Evolutionary conservation across 2,888 invertebrate species (phyloP), one percentile per base, ranked within the genome.

Genomic region (Anthoptus insignis): DNA sequence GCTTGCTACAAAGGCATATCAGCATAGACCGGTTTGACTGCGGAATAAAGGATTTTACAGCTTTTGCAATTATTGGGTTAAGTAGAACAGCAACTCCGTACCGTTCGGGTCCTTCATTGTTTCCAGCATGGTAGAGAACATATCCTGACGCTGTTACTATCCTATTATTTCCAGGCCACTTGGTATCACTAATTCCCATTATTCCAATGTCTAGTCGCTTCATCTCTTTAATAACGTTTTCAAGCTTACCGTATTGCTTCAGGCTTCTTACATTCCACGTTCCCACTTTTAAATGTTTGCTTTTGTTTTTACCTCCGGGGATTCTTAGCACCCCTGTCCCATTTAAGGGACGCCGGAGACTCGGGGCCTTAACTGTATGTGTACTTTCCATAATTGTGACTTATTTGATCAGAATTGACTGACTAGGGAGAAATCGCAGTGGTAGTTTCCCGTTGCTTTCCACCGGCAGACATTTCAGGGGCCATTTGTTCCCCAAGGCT

Each of bases 371-470:
- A 9, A 6, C 21, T 45, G n/a, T n/a, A n/a, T n/a, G n/a, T n/a
- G n/a, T n/a, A n/a, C n/a, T n/a, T n/a, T n/a, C n/a, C n/a, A n/a
- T n/a, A n/a, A 27, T 32, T 32, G 32, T 32, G 9, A 2, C 2
- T 11, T 9, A 2, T 9, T 32, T 32, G 9, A 4, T 8, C 2
- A 9, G 11, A 32, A 9, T 11, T 32, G 11, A 32, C 9, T 32
- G 4, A 9, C 32, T 32, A 32, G 32, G 32, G 32, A 61, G 63
- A 63, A 24, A 49, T 22, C 54, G 59, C 54, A 57, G 68, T 54
- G 54, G 65, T 68, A 29, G 59, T 61, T 65, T 65, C 69, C 65
- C 65, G 39, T 68, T 68, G 63, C 65, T 37, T 68, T 68, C 68
- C 59, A 52, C 68, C n/a, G 63, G 57, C 65, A 32, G 52, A 32